Conservation (phyloP, 2,888 invertebrate genomes). For the Leucoptera coffeella region DNA sequence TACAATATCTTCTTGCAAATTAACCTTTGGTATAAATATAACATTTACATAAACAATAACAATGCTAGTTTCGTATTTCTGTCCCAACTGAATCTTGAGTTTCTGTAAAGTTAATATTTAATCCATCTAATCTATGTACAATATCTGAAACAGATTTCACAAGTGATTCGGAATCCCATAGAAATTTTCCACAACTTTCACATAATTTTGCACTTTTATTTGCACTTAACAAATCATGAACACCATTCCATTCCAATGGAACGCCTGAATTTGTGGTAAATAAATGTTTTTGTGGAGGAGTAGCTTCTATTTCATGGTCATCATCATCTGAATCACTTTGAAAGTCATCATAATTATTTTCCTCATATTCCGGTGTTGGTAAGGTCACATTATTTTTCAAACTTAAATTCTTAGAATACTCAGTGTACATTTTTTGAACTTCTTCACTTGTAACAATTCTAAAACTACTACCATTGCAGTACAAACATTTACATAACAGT, state of each 20-base stretch:
- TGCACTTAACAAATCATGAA: constrained; percentile 31
- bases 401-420: constrained; percentile 12
- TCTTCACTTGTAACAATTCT: constrained; percentile 17
- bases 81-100: too few relatives aligned
- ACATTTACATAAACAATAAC: too few relatives aligned
- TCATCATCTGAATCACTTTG: constrained; percentile 34
- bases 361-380: constrained; percentile 8
- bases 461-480: constrained; percentile 37
- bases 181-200: constrained; percentile 67
- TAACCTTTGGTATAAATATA: too few relatives aligned
- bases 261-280: constrained; percentile 42
- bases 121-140: constrained; percentile 1
- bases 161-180: constrained; percentile 56
- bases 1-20: too few relatives aligned
- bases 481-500: constrained; percentile 68
- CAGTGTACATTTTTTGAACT: constrained; percentile 18
- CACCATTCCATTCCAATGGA: constrained; percentile 45
- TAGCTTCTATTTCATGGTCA: constrained; percentile 13
- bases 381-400: neutral
- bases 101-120: too few relatives aligned
- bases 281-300: constrained; percentile 12
- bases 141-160: constrained; percentile 13
- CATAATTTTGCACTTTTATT: constrained; percentile 61
- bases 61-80: too few relatives aligned
- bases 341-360: constrained; percentile 23